Base-by-base conservation (phyloP, 1,140 invertebrate species). In the Nixonia krombeini region DNA sequence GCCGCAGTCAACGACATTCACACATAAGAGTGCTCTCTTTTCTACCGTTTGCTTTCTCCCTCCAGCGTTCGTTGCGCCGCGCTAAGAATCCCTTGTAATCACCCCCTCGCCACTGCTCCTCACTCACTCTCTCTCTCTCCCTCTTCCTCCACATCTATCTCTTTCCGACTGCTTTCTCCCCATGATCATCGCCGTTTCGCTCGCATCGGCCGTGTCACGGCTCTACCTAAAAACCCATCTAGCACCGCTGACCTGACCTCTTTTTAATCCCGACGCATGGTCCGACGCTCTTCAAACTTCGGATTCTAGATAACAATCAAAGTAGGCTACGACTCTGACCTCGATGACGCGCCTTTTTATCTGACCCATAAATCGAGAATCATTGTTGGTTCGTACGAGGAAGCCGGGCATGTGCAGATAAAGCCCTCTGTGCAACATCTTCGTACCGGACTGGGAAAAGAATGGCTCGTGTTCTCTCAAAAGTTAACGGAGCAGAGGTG, bases 301-400 rank as follows among this genome's bases (percentile, higher is more conserved):
- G 40, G 46, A 52, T 58, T 53, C 41, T 17, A 31, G 58, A 62
- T 68, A 68, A 26, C 26, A 28, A 62, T 68, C 53, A 44, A 55
- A 53, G 49, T 63, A 7, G 65, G 15, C 38, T 49, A 44, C 53
- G 1, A 28, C 18, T n/a, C 44, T 67, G 64, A 57, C 64, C 64
- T 47, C 55, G 63, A 59, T 59, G 63, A 67, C 56, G 57, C 29
- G 57, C 35, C 52, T 40, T 33, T 61, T 56, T 56, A 67, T 67
- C 64, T 67, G 56, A 67, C 57, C 64, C 13, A 67, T 61, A 46
- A 52, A 67, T 61, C 52, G 31, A 12, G 10, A 47, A 40, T 55
- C 37, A 56, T 59, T 50, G 44, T 55, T 66, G 38, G 31, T 29
- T 59, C 49, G 13, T 18, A n/a, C n/a, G 33, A 17, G 2, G 10